phyloP scores from a whole-genome alignment of 2,888 invertebrate genomes.

The Microdon myrmicae region DNA sequence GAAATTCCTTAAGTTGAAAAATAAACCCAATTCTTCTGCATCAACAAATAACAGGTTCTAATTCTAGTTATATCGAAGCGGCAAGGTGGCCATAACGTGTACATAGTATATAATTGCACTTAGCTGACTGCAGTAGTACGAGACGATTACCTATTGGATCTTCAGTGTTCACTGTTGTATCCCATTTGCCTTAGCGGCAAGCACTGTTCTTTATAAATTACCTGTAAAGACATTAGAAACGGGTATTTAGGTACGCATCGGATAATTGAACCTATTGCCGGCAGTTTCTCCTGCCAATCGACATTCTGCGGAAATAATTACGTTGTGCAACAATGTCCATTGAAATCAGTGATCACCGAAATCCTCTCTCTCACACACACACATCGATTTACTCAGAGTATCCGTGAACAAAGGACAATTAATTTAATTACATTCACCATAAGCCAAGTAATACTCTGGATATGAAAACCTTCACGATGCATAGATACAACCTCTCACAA shows the following conservation, averaged over 20 bases:
- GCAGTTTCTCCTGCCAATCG: slow-evolving; percentile 9
- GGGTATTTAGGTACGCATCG: slow-evolving; percentile 19
- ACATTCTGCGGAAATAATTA: slow-evolving; percentile 39
- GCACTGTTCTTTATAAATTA: slow-evolving; percentile 10
- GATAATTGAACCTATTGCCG: background rate
- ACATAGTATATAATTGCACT: too few species aligned
- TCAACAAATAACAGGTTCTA: too few species aligned
- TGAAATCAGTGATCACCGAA: slow-evolving; percentile 41
- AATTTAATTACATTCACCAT: slow-evolving; percentile 32
- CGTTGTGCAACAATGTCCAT: slow-evolving; percentile 42
- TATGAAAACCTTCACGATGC: too few species aligned
- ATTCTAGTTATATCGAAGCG: too few species aligned
- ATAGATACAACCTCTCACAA: background rate
- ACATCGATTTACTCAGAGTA: background rate
- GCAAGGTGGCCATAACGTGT: too few species aligned
- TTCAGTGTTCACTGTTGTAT: slow-evolving; percentile 1
- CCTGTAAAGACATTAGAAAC: slow-evolving; percentile 23
- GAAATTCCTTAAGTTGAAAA: too few species aligned
- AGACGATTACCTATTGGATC: too few species aligned
- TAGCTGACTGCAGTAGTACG: too few species aligned
- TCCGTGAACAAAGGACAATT: slow-evolving; percentile 32
- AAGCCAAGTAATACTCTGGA: slow-evolving; percentile 4
- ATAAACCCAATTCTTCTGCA: too few species aligned
- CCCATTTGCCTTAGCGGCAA: background rate
- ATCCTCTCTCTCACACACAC: slow-evolving; percentile 20